phyloP scores from a whole-genome alignment of 2,888 invertebrate genomes.

The Sinentomon sp. region DNA sequence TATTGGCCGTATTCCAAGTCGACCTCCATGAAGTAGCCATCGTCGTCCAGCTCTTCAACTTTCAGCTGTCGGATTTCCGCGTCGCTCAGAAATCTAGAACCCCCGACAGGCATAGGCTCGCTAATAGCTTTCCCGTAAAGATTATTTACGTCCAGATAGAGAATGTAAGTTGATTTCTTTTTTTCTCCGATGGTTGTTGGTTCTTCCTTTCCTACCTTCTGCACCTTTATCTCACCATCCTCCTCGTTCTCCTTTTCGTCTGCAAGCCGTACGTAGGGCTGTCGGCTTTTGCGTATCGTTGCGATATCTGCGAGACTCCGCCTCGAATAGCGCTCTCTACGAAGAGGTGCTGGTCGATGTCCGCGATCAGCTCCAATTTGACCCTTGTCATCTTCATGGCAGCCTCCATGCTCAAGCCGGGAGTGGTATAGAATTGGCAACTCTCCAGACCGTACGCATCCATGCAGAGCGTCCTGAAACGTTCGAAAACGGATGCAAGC shows the following conservation, averaged over 20 bases:
- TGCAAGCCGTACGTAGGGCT: no score
- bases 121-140: slow-evolving; percentile 12
- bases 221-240: no score
- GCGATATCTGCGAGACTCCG: slow-evolving; percentile 15
- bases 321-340: slow-evolving; percentile 16
- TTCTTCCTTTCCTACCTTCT: no score
- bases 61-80: not conserved
- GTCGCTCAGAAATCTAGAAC: slow-evolving; percentile 5
- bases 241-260: no score
- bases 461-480: slow-evolving; percentile 15
- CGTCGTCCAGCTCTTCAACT: not conserved
- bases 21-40: slow-evolving; percentile 9
- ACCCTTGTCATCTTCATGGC: slow-evolving; percentile 16
- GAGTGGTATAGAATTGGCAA: slow-evolving; percentile 15
- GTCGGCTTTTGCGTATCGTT: slow-evolving; percentile 8
- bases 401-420: slow-evolving; percentile 18
- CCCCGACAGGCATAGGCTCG: slow-evolving; percentile 6
- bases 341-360: slow-evolving; percentile 16
- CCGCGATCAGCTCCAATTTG: slow-evolving; percentile 16
- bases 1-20: slow-evolving; percentile 9
- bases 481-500: slow-evolving; percentile 19
- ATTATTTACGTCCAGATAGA: slow-evolving; percentile 13
- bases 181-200: slow-evolving; percentile 5
- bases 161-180: not conserved
- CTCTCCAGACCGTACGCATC: slow-evolving; percentile 16